Conservation (phyloP, 2,888 invertebrate genomes). For the Aphodius sticticus region DNA sequence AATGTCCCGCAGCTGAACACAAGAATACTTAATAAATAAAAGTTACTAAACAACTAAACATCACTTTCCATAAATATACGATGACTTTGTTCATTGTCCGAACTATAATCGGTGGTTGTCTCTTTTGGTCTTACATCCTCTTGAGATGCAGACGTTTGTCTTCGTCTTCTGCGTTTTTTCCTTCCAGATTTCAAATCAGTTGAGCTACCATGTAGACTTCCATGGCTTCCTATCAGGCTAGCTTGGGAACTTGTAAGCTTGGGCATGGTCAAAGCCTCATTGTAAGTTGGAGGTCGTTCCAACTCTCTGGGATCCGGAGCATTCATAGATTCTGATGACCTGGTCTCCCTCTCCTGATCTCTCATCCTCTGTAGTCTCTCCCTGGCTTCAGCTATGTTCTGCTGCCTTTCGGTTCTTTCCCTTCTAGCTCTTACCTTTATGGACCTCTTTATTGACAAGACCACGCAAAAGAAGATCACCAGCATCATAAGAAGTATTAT, state of each 20-base stretch:
- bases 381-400: constrained; percentile 66
- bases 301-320: constrained; percentile 75
- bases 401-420: constrained; percentile 59
- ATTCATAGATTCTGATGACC: constrained; percentile 62
- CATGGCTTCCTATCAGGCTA: constrained; percentile 55
- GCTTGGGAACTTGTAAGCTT: constrained; percentile 70
- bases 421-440: constrained; percentile 64
- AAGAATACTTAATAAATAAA: constrained; percentile 4
- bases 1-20: not conserved
- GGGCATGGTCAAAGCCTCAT: constrained; percentile 79
- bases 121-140: constrained; percentile 30
- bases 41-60: constrained; percentile 28
- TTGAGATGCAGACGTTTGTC: constrained; percentile 36
- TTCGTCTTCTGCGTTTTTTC: constrained; percentile 42
- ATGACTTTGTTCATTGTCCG: constrained; percentile 34
- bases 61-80: constrained; percentile 36
- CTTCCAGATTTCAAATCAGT: constrained; percentile 48
- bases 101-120: constrained; percentile 33
- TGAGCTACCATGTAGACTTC: constrained; percentile 51
- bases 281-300: constrained; percentile 77
- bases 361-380: constrained; percentile 63
- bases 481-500: constrained; percentile 65
- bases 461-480: constrained; percentile 63
- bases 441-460: constrained; percentile 65
- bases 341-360: constrained; percentile 58